Conservation (phyloP, 2,797 vertebrate species). For the Chanos chanos region DNA sequence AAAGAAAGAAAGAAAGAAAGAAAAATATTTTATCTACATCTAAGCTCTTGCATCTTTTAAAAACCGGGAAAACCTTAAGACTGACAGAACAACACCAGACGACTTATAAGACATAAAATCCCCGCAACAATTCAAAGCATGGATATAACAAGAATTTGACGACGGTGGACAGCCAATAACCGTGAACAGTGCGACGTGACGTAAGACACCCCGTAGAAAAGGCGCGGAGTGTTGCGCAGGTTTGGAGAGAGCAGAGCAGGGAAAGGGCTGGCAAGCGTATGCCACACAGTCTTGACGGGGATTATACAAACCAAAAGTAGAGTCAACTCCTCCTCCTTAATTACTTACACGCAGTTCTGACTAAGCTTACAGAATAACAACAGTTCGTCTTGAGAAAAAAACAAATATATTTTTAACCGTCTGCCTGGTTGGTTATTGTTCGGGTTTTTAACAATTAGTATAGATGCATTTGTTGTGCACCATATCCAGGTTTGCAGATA, state of each 20-base stretch:
- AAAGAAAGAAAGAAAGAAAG: too few species aligned
- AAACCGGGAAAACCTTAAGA: too few species aligned
- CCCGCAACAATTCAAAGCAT: conserved; percentile 40
- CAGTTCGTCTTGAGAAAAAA: conserved; percentile 23
- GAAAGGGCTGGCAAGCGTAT: conserved; percentile 45
- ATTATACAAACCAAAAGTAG: conserved; percentile 72
- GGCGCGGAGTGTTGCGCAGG: conserved; percentile 84
- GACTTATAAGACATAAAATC: conserved; percentile 17
- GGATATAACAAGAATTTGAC: conserved; percentile 69
- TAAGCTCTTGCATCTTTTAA: too few species aligned
- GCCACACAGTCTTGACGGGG: conserved; percentile 63
- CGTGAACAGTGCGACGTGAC: conserved; percentile 80
- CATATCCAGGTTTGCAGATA: conserved; percentile 23
- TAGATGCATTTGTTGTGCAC: conserved; percentile 36
- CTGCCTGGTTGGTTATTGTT: too few species aligned
- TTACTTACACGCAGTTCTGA: conserved; percentile 64
- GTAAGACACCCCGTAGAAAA: conserved; percentile 92
- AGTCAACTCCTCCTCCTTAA: conserved; percentile 71
- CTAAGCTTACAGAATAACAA: conserved; percentile 50
- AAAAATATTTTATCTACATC: too few species aligned
- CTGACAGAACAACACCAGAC: conserved; percentile 17
- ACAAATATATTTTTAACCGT: too few species aligned
- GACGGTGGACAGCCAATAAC: conserved; percentile 81
- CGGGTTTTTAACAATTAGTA: too few species aligned
- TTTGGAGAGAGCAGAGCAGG: conserved; percentile 77